Base-by-base conservation (phyloP, 2,888 invertebrate genomes). In the Schrankia costaestrigalis region DNA sequence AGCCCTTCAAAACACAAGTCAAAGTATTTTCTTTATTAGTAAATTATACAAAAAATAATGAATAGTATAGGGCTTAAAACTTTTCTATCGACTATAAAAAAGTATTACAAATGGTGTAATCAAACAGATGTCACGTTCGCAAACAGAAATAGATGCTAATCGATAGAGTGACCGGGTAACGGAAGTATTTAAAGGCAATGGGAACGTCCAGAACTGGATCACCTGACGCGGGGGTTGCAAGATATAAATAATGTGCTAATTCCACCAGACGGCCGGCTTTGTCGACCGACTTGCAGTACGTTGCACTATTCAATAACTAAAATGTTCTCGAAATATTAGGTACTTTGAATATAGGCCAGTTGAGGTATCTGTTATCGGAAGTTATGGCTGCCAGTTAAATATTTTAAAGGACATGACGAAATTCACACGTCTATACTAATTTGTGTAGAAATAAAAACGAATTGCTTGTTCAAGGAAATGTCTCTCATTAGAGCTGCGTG, bases 191-290 rank as follows among this genome's bases (percentile, higher is more conserved):
- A 55, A 48, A 47, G 44, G 46, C 55, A 56, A 44, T 53, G 51
- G 52, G 53, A 61, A 56, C 55, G 48, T 47, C 41, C 49, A 56
- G 46, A 48, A 43, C 49, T 42, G 44, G 45, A 40, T 48, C 60
- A 72, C 68, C 69, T 71, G 69, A 56, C 65, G 59, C 48, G 63
- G 59, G 63, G 71, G 65, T 66, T 62, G 58, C 45, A 49, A 41
- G 47, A 53, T 79, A 79, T 76, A 79, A 78, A 81, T 78, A 76
- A 68, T 68, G 62, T 55, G 67, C 78, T 72, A 76, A 78, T 71
- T 78, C 61, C 57, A 64, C 55, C n/a, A n/a, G n/a, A n/a, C 60
- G 51, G 49, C 56, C 56, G 53, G 55, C 60, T 57, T 71, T 63
- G 65, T 63, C 74, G 69, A 72, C 74, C 73, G 71, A 63, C 56